Percentiles rank a stretch among this genome's conserved stretches.
Conservation (phyloP, 2,888 invertebrate species). For the Oconnorella tubifera region DNA sequence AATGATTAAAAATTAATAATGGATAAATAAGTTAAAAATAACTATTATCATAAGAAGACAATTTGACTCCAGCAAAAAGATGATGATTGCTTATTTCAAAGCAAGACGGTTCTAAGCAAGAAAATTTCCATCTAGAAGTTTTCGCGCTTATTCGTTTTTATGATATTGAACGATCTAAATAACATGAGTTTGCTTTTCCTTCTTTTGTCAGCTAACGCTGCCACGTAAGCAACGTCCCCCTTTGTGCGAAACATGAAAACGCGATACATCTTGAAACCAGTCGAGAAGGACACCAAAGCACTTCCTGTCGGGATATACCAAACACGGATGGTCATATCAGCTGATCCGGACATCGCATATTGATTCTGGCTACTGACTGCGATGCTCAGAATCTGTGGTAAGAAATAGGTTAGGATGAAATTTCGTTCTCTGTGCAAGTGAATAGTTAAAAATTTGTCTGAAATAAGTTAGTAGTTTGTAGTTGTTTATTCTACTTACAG, state of each 20-base stretch:
- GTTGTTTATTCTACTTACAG: no score
- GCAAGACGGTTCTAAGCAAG: no score
- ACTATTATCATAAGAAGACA: no score
- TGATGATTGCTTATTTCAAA: no score
- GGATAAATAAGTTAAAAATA: no score
- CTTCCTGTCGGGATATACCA: constrained; percentile 6
- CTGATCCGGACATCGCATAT: constrained; percentile 8
- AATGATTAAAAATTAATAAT: no score
- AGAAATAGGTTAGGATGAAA: no score
- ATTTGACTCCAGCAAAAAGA: no score
- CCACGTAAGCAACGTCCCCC: constrained; percentile 1
- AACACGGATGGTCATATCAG: constrained; percentile 7
- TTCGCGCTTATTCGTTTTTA: constrained; percentile 13
- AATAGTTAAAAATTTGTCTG: no score
- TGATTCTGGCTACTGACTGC: neutral
- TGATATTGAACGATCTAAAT: constrained; percentile 6
- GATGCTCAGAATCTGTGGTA: neutral
- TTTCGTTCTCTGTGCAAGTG: no score
- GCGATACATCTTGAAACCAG: neutral
- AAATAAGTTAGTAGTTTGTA: no score
- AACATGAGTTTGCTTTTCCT: constrained; percentile 9
- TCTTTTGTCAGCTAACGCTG: constrained; percentile 1
- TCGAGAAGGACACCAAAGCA: constrained; percentile 1
- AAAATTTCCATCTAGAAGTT: constrained; percentile 14
- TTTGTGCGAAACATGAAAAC: constrained; percentile 4